Evolutionary conservation across 2,797 vertebrate genomes (phyloP), one percentile per base, ranked within the genome.

Genomic region (Rhodeus uyekii): DNA sequence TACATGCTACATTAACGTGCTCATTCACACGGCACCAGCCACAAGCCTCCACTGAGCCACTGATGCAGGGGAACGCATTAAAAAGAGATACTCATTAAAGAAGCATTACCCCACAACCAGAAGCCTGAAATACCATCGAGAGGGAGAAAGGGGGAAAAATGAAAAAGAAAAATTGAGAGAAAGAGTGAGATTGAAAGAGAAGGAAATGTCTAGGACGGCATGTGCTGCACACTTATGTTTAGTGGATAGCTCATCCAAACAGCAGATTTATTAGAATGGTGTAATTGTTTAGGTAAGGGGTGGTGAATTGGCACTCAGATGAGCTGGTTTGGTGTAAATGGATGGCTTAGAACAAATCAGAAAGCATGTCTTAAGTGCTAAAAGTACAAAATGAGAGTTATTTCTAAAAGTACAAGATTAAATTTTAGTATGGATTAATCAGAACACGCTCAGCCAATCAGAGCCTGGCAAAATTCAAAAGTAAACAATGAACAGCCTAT

Each of bases 31-130:
- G 83, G 76, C 63, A 82, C 73, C 81, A 75, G 77, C 83, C 72
- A 58, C 44, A 79, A 81, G 73, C 80, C 79, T 68, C 78, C 79
- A 81, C 67, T 87, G 76, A 84, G 76, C 78, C 86, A 48, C 71
- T 53, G 81, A 82, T 78, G 84, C 46, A 60, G 32, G 46, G 75
- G 77, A 83, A 83, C 82, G 61, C 87, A 89, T 91, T 89, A 91
- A 89, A 90, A 90, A 88, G 83, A 89, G 86, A 89, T 90, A 88
- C 86, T 89, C 87, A 80, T 90, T 90, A 89, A 90, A 90, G 76
- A 84, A 50, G 69, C 85, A 81, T 91, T 85, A 89, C 39, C 73
- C 80, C 34, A 58, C 81, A 83, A 85, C 85, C 87, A 89, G 86
- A 84, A 89, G 86, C 87, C 77, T 69, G 80, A 77, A 76, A 61